Evolutionary conservation across 30 jellyfish, hydroid and myxozoan genomes (phyloP).

Genomic region (Hydractinia echinata): DNA sequence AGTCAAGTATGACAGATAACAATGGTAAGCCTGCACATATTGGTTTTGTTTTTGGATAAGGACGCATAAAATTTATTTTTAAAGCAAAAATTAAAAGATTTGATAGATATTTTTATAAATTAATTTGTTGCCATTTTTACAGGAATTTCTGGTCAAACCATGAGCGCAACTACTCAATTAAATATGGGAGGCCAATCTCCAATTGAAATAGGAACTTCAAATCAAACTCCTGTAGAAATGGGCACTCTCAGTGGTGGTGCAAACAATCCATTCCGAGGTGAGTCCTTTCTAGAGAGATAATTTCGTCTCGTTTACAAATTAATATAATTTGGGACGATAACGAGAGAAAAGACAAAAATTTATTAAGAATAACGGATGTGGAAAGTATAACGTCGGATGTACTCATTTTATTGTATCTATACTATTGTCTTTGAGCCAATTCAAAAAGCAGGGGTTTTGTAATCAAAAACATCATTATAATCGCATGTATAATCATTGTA

Average conservation of each 20-base stretch:
- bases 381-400: too few relatives aligned
- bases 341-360: too few relatives aligned
- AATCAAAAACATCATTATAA: too few relatives aligned
- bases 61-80: neutral
- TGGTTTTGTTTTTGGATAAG: neutral
- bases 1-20: too few relatives aligned
- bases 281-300: neutral
- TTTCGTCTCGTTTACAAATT: too few relatives aligned
- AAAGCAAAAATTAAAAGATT: neutral
- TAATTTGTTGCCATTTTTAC: neutral
- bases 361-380: too few relatives aligned
- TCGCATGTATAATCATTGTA: too few relatives aligned
- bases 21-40: too few relatives aligned
- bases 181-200: slow-evolving; percentile 33
- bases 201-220: slow-evolving; percentile 33
- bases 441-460: too few relatives aligned
- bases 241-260: slow-evolving; percentile 27
- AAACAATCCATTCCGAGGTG: slow-evolving; percentile 13
- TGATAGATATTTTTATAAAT: neutral
- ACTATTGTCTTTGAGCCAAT: too few relatives aligned
- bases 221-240: slow-evolving; percentile 40
- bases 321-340: too few relatives aligned
- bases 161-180: neutral
- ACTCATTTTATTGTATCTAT: too few relatives aligned
- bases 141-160: slow-evolving; percentile 5